These are phyloP conservation scores for Orchestia grillus DNA, from an alignment of 1,140 invertebrate genomes.

Conservation along the genomic window DNA sequence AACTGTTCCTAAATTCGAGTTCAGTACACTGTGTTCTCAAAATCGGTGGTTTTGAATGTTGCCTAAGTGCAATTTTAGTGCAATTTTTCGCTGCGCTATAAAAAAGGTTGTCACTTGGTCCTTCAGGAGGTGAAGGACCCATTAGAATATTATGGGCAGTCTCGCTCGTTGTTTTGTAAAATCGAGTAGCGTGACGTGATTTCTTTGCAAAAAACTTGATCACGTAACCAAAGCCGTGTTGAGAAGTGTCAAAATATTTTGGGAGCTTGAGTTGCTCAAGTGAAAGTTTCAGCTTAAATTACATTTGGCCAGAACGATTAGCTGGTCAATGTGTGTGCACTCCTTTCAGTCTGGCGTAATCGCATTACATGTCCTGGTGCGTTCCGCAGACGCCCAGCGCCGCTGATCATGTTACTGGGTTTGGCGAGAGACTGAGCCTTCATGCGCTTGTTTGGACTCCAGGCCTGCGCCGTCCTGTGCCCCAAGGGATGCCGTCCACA, in stretches of 20 bases:
- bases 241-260: background rate
- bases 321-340: background rate
- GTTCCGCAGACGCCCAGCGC: background rate
- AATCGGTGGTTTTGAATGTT: background rate
- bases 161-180: background rate
- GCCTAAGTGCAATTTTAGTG: background rate
- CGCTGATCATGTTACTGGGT: background rate
- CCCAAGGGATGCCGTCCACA: background rate
- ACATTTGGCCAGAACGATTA: background rate
- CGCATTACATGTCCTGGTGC: background rate
- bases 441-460: background rate
- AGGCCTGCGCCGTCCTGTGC: background rate
- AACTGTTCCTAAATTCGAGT: too few relatives aligned
- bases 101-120: background rate
- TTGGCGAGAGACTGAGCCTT: background rate
- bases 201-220: background rate
- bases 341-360: background rate
- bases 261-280: background rate
- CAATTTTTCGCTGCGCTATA: background rate
- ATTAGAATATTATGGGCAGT: background rate
- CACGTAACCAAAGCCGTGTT: background rate
- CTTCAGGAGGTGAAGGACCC: background rate
- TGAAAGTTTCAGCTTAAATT: background rate
- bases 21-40: too few relatives aligned
- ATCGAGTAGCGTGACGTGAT: background rate